Conservation (phyloP, 1,140 invertebrate species). For the Neotoxoptera formosana region DNA sequence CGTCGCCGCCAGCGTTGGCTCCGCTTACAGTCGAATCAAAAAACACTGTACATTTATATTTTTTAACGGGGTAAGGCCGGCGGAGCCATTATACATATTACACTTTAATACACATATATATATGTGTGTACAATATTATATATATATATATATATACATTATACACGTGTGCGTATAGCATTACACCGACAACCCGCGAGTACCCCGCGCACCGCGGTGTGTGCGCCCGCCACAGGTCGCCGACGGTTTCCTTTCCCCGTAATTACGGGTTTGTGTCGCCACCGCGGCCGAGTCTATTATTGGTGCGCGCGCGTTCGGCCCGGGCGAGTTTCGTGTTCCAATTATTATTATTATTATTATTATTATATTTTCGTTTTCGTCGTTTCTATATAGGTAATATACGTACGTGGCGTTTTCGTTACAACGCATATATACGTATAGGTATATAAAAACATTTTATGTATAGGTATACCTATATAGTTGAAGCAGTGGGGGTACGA, state of each 20-base stretch:
- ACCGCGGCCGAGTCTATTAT: constrained; percentile 24
- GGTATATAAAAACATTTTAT: too few relatives aligned
- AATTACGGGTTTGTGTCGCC: constrained; percentile 46
- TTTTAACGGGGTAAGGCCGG: constrained; percentile 8
- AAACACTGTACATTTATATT: not conserved
- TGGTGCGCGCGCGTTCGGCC: constrained; percentile 34
- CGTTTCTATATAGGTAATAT: not conserved
- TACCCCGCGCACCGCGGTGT: not conserved
- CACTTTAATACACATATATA: not conserved
- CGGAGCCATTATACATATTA: constrained; percentile 15
- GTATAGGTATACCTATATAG: not conserved
- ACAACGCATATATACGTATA: not conserved
- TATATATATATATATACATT: not conserved
- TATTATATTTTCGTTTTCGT: not conserved
- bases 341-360: constrained; percentile 24
- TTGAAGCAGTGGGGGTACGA: too few relatives aligned
- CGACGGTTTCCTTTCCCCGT: constrained; percentile 21
- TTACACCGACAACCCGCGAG: not conserved
- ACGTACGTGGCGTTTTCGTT: not conserved
- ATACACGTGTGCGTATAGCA: not conserved
- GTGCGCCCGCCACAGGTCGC: constrained; percentile 13
- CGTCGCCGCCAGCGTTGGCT: not conserved
- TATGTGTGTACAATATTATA: not conserved
- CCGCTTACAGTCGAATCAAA: constrained; percentile 30
- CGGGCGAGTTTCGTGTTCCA: constrained; percentile 17